These are phyloP conservation scores for Meiosimyza decipiens DNA, from an alignment of 2,888 invertebrate genomes.

Conservation along the genomic window DNA sequence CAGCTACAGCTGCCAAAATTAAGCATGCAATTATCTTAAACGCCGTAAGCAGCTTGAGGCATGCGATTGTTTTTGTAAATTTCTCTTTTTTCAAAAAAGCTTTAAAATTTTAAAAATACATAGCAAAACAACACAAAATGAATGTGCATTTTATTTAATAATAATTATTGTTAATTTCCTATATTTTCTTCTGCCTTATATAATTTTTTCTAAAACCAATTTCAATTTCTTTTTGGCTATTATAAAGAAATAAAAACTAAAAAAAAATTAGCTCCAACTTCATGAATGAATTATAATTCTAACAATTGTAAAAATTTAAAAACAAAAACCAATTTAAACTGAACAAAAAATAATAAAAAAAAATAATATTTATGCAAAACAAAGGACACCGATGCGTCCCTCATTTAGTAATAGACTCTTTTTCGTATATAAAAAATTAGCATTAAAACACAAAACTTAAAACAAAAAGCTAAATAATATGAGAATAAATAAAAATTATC, in stretches of 20 bases:
- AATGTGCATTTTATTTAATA: conserved; percentile 33
- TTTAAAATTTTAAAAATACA: conserved; percentile 14
- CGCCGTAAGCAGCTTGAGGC: too few species aligned
- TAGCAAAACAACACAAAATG: conserved; percentile 15
- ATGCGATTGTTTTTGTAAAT: too few species aligned
- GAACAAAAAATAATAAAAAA: conserved; percentile 12
- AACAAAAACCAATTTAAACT: conserved; percentile 16
- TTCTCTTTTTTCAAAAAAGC: not conserved
- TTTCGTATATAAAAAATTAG: conserved; percentile 28
- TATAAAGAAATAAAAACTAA: conserved; percentile 36
- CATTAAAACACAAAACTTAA: conserved; percentile 13
- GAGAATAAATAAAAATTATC: conserved; percentile 8
- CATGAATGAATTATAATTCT: conserved; percentile 10
- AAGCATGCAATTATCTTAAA: too few species aligned
- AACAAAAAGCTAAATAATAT: conserved; percentile 6
- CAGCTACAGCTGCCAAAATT: too few species aligned
- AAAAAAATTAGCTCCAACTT: conserved; percentile 9
- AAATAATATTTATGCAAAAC: conserved; percentile 33
- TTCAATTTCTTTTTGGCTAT: conserved; percentile 36
- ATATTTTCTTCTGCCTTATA: conserved; percentile 7
- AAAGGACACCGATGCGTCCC: conserved; percentile 42
- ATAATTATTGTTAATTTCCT: conserved; percentile 19
- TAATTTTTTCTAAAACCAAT: conserved; percentile 27
- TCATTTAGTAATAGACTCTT: conserved; percentile 40
- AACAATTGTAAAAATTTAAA: conserved; percentile 16